Evolutionary conservation across 2,797 vertebrate genomes (phyloP).

Genomic region (Odontamblyopus lacepedii): DNA sequence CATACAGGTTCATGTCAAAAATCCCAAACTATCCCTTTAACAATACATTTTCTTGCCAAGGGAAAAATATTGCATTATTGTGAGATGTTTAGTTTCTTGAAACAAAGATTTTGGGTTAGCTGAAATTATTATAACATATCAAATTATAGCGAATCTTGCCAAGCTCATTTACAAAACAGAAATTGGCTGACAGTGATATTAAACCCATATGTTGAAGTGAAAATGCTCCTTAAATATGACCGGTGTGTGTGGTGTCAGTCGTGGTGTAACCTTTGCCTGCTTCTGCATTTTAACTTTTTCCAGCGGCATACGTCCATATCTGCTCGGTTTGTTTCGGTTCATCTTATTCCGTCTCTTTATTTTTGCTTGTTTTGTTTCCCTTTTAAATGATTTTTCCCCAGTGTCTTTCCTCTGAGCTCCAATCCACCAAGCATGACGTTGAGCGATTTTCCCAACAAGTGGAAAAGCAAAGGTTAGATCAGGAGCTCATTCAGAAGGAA

Average conservation of each 20-base stretch:
- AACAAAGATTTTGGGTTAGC: not conserved
- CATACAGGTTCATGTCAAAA: too few species aligned
- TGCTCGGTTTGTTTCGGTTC: conserved; percentile 82
- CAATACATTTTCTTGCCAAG: not conserved
- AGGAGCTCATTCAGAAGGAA: conserved; percentile 82
- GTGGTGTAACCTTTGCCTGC: conserved; percentile 45
- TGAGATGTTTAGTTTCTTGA: not conserved
- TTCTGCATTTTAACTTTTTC: conserved; percentile 67
- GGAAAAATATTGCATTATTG: not conserved
- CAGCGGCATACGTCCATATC: conserved; percentile 63
- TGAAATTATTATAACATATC: not conserved
- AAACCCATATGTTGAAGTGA: conserved; percentile 35
- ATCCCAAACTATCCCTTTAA: too few species aligned
- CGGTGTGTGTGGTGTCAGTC: conserved; percentile 10
- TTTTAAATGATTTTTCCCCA: conserved; percentile 77
- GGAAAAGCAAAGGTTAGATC: conserved; percentile 85
- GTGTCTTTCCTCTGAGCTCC: conserved; percentile 93
- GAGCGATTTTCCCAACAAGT: conserved; percentile 87
- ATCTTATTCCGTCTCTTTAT: conserved; percentile 76
- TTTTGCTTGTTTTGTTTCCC: conserved; percentile 63
- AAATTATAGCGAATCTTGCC: too few species aligned
- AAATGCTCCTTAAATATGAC: conserved; percentile 49
- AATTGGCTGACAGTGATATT: not conserved
- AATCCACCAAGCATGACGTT: conserved; percentile 88
- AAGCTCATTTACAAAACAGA: not conserved